Conservation (phyloP, 2,888 invertebrate species). For the Dicyrtoma fusca region DNA sequence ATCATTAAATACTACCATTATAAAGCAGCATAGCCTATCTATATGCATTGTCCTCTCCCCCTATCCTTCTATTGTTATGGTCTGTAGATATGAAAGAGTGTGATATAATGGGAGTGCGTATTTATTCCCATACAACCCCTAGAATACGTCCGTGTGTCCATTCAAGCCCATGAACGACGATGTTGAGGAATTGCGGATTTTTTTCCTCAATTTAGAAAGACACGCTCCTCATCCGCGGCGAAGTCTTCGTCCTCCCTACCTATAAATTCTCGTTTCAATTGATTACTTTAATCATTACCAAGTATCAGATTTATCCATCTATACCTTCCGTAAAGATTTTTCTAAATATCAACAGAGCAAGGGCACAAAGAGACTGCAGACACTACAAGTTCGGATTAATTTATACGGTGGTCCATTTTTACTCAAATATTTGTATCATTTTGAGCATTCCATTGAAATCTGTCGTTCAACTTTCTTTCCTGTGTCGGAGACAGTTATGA, state of each 20-base stretch:
- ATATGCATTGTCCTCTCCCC: too few species aligned
- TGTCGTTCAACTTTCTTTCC: neutral
- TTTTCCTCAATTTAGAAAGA: constrained; percentile 27
- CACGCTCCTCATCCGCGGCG: constrained; percentile 27
- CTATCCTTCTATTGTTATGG: too few species aligned
- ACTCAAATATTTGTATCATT: too few species aligned
- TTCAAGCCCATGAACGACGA: neutral
- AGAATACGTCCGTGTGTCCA: constrained; percentile 11
- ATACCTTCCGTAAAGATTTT: neutral
- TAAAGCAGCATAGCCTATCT: too few species aligned
- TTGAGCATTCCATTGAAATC: too few species aligned
- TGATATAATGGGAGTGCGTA: constrained; percentile 11
- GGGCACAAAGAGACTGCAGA: neutral
- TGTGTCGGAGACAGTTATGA: neutral
- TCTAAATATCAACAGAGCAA: too few species aligned
- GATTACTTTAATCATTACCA: constrained; percentile 27
- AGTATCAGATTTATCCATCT: constrained; percentile 7
- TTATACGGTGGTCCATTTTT: neutral
- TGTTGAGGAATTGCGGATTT: constrained; percentile 31
- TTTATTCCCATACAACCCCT: constrained; percentile 8
- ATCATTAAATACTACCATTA: too few species aligned
- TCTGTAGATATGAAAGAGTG: too few species aligned
- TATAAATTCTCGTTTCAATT: constrained; percentile 36
- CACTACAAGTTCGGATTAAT: too few species aligned
- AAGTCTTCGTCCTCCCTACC: constrained; percentile 27